These are phyloP conservation scores for Drosophila putrida DNA, from an alignment of 2,888 invertebrate species.

Conservation along the genomic window DNA sequence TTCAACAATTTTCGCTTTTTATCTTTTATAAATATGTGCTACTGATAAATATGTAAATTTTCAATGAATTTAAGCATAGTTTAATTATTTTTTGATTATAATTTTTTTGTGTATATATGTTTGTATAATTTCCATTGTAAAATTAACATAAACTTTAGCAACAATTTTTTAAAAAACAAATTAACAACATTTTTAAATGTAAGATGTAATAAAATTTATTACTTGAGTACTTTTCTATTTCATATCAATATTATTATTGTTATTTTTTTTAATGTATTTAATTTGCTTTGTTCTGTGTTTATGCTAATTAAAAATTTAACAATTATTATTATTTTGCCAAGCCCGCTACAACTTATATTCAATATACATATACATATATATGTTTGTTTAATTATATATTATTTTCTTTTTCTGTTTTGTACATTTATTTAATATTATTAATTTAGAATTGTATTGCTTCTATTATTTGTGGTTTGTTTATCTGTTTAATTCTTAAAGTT, in stretches of 20 bases:
- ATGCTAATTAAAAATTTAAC: slow-evolving; percentile 26
- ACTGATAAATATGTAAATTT: slow-evolving; percentile 20
- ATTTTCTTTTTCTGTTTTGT: slow-evolving; percentile 60
- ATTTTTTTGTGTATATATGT: slow-evolving; percentile 29
- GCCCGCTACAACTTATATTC: slow-evolving; percentile 72
- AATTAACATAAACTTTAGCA: slow-evolving; percentile 76
- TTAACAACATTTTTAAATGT: slow-evolving; percentile 72
- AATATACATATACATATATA: slow-evolving; percentile 16
- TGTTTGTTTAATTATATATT: slow-evolving; percentile 16
- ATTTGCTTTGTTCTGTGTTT: slow-evolving; percentile 42
- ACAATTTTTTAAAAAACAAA: slow-evolving; percentile 72
- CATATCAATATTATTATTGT: slow-evolving; percentile 29
- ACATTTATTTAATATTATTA: slow-evolving; percentile 59
- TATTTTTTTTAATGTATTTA: slow-evolving; percentile 24
- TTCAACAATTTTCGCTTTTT: slow-evolving; percentile 41
- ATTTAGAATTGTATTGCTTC: slow-evolving; percentile 75
- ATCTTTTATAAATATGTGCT: slow-evolving; percentile 7
- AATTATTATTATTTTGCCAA: slow-evolving; percentile 70
- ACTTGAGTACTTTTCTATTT: slow-evolving; percentile 74
- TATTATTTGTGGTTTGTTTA: slow-evolving; percentile 28
- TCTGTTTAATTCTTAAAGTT: slow-evolving; percentile 50
- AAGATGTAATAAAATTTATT: slow-evolving; percentile 67
- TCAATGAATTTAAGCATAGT: slow-evolving; percentile 36
- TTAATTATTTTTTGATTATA: slow-evolving; percentile 33
- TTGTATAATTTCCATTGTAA: slow-evolving; percentile 42